Conservation (phyloP, 2,888 invertebrate species). For the Apamea monoglypha region DNA sequence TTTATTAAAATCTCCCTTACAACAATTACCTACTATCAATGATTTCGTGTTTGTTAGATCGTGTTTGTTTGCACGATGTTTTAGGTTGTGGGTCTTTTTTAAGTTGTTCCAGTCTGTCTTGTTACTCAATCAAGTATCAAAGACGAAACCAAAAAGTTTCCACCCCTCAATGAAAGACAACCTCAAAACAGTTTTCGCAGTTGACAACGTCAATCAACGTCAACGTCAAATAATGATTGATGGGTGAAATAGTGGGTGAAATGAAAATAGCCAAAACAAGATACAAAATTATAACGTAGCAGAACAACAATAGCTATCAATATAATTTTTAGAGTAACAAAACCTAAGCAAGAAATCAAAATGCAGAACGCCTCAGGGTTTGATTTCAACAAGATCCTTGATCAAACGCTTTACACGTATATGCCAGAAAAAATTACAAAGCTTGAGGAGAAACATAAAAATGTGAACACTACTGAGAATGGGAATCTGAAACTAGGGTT, state of each 20-base stretch:
- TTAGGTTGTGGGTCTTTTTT: not conserved
- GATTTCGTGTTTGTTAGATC: not conserved
- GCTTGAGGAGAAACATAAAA: not conserved
- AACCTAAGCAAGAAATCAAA: slow-evolving; percentile 2
- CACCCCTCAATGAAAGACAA: not conserved
- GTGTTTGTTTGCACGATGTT: not conserved
- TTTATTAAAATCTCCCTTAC: too few relatives aligned
- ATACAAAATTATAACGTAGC: slow-evolving; percentile 4
- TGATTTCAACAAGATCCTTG: slow-evolving; percentile 55
- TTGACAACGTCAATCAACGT: not conserved
- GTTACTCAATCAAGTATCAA: not conserved
- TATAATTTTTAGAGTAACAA: not conserved
- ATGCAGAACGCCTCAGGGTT: slow-evolving; percentile 54
- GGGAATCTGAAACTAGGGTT: slow-evolving; percentile 21
- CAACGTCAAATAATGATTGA: not conserved
- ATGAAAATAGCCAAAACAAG: not conserved
- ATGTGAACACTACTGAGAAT: not conserved
- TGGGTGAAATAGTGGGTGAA: not conserved
- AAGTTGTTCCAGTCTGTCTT: not conserved
- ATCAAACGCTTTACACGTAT: slow-evolving; percentile 56
- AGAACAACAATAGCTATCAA: not conserved
- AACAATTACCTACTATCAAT: too few relatives aligned
- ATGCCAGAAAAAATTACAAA: slow-evolving; percentile 11
- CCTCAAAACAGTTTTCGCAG: not conserved
- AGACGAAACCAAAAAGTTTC: not conserved